Conservation (phyloP, 2,888 invertebrate genomes). For the Papilio protenor region DNA sequence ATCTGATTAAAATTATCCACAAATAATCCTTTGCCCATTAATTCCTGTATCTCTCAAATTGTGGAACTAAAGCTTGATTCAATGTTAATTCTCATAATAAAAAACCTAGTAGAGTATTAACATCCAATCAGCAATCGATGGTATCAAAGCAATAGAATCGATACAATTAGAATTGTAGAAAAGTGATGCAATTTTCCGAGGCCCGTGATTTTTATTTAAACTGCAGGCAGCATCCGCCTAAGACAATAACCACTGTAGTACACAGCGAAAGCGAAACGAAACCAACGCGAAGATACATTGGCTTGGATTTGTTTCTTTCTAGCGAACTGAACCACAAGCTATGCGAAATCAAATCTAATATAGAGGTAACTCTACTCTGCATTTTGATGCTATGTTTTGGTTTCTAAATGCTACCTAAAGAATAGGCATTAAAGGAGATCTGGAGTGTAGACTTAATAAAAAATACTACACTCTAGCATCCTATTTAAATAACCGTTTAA, state of each 20-base stretch:
- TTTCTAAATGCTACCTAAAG: too few relatives aligned
- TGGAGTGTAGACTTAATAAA: too few relatives aligned
- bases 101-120: constrained; percentile 3
- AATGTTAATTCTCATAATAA: constrained; percentile 2
- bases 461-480: too few relatives aligned
- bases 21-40: background rate
- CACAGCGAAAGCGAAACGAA: background rate
- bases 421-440: too few relatives aligned
- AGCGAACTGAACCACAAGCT: background rate
- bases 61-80: constrained; percentile 1
- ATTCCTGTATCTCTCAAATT: background rate
- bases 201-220: constrained; percentile 61
- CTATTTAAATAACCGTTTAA: background rate
- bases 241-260: background rate
- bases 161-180: constrained; percentile 46
- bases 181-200: constrained; percentile 52
- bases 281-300: background rate
- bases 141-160: constrained; percentile 48
- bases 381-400: background rate
- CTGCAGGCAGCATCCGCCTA: constrained; percentile 68
- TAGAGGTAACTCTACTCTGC: background rate
- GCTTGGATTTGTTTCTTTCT: background rate
- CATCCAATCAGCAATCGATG: constrained; percentile 30
- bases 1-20: background rate
- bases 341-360: background rate